Evolutionary conservation across 1,140 invertebrate genomes (phyloP).

Genomic region (Dendrolimus kikuchii): DNA sequence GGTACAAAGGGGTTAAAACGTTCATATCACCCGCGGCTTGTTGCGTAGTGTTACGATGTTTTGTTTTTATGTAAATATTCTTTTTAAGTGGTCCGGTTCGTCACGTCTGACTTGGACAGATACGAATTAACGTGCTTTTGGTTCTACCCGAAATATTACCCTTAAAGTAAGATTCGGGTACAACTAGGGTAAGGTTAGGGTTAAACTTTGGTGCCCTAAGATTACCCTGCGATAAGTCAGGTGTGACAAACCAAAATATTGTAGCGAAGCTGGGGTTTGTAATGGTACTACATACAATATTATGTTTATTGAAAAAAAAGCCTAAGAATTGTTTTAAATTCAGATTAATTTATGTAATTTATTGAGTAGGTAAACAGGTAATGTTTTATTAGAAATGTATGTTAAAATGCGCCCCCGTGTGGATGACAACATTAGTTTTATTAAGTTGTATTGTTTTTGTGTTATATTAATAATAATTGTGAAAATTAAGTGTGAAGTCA

Average conservation of each 20-base stretch:
- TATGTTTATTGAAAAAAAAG: constrained; percentile 43
- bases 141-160: too few relatives aligned
- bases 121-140: too few relatives aligned
- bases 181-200: too few relatives aligned
- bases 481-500: too few relatives aligned
- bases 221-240: too few relatives aligned
- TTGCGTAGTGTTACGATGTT: constrained; percentile 30
- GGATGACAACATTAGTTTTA: constrained; percentile 9
- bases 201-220: too few relatives aligned
- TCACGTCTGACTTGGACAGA: background rate
- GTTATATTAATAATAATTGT: too few relatives aligned
- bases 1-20: constrained; percentile 27
- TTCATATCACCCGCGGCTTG: constrained; percentile 46
- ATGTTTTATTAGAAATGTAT: constrained; percentile 57
- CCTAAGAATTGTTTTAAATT: constrained; percentile 69
- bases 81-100: constrained; percentile 13
- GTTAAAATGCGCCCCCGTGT: constrained; percentile 35
- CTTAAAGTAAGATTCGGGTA: too few relatives aligned
- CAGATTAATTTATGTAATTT: constrained; percentile 70
- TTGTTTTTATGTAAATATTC: constrained; percentile 46
- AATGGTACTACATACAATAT: constrained; percentile 43
- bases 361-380: constrained; percentile 58
- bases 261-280: constrained; percentile 34
- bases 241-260: too few relatives aligned
- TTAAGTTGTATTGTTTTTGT: too few relatives aligned